Base-by-base conservation (phyloP, 92 coral and sea anemone species). In the Diadumene lineata region DNA sequence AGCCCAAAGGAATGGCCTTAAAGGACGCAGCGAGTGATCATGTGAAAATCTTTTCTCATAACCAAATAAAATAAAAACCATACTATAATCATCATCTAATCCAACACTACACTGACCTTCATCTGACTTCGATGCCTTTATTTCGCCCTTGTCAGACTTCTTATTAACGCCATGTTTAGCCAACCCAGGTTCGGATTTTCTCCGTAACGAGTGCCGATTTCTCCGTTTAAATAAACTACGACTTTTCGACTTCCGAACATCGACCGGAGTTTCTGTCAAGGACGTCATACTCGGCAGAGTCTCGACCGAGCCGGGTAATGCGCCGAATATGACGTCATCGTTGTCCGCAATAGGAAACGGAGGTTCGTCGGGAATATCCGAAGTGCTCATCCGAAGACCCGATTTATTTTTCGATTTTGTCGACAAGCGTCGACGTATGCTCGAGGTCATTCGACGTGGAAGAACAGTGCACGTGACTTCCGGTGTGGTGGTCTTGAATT, bases 341-440 rank as follows among this genome's bases (percentile, higher is more conserved):
- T 60, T 76, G 31, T 27, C 66, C 70, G 77, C 72, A 56, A 76
- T 67, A 11, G 83, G 72, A 27, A 77, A 26, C 74, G 81, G 75
- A 19, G 73, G 76, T 23, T 79, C 88, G 72, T 87, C 92, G 74
- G 86, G 79, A 63, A 87, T 81, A 74, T 87, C 92, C 21, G 97
- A 91, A 18, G 97, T 79, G 77, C 97, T 91, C 64, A 65, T 77
- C 44, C 97, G 93, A 74, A 85, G 96, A 0, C 86, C 77, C 29
- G 79, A 43, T 44, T 81, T 86, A 18, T 28, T 68, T 70, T 77
- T 90, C 1, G 81, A 63, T 75, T 62, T 74, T 27, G 83, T 26
- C 22, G 93, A 84, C 50, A 91, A 78, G 32, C 93, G 84, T 25
- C 90, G 85, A 34, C 86, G 88, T 1, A 91, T 84, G 28, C 97